These are phyloP conservation scores for Cynopterus brachyotis DNA, from an alignment of 2,113 vertebrate genomes.

Conservation along the genomic window DNA sequence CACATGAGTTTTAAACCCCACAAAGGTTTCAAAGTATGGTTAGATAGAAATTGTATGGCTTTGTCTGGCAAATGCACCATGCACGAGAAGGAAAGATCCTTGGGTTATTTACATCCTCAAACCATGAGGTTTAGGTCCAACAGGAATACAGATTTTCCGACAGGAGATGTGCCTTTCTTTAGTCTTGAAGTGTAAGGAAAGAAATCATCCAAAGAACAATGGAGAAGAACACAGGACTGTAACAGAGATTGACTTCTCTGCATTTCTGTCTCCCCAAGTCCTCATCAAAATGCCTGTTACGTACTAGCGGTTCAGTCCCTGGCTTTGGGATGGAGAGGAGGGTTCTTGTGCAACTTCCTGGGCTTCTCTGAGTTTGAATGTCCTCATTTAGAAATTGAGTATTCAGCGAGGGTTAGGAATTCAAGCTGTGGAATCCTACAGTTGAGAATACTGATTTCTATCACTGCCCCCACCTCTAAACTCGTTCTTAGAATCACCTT, in stretches of 20 bases:
- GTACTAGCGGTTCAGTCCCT: not conserved
- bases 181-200: not conserved
- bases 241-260: not conserved
- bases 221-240: not conserved
- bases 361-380: not conserved
- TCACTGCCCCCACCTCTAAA: not conserved
- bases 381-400: not conserved
- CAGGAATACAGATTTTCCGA: not conserved
- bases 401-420: not conserved
- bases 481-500: not conserved
- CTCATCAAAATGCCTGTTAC: not conserved
- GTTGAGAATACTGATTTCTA: not conserved
- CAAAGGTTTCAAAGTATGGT: not conserved
- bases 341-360: fast-evolving
- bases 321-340: not conserved
- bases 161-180: not conserved
- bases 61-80: not conserved
- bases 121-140: not conserved
- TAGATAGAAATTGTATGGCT: not conserved
- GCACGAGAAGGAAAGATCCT: not conserved
- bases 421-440: not conserved
- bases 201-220: not conserved
- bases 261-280: not conserved
- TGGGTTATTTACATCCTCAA: not conserved
- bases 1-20: not conserved